phyloP scores from a whole-genome alignment of 2,888 invertebrate genomes.

The Belgica antarctica region DNA sequence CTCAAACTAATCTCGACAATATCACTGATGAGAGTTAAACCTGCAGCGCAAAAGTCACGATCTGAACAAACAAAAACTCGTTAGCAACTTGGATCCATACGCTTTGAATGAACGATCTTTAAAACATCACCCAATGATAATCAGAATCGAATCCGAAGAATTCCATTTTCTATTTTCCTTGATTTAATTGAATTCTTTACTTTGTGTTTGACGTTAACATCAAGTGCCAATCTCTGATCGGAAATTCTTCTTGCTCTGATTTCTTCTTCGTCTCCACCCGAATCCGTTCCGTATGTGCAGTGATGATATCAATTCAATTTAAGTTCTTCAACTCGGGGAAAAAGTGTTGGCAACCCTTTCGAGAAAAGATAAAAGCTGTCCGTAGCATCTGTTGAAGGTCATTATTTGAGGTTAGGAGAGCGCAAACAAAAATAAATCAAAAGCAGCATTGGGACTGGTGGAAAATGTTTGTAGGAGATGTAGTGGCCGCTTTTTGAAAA shows the following conservation, averaged over 20 bases:
- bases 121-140: neutral
- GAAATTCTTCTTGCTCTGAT: neutral
- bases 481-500: no score
- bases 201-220: neutral
- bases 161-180: no score
- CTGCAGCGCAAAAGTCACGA: no score
- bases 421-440: neutral
- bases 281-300: neutral
- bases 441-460: neutral
- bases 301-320: constrained; percentile 15
- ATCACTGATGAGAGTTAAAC: no score
- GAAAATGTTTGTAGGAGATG: neutral
- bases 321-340: neutral
- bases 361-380: neutral
- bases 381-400: neutral
- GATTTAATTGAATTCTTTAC: neutral
- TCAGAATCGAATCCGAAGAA: no score
- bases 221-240: no score
- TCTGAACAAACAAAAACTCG: no score
- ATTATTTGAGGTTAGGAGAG: neutral
- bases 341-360: neutral
- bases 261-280: neutral
- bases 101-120: no score
- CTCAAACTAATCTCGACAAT: no score
- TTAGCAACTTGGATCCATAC: no score